These are phyloP conservation scores for Scolanthus callimorphus DNA, from an alignment of 92 coral and sea anemone species.

Conservation along the genomic window DNA sequence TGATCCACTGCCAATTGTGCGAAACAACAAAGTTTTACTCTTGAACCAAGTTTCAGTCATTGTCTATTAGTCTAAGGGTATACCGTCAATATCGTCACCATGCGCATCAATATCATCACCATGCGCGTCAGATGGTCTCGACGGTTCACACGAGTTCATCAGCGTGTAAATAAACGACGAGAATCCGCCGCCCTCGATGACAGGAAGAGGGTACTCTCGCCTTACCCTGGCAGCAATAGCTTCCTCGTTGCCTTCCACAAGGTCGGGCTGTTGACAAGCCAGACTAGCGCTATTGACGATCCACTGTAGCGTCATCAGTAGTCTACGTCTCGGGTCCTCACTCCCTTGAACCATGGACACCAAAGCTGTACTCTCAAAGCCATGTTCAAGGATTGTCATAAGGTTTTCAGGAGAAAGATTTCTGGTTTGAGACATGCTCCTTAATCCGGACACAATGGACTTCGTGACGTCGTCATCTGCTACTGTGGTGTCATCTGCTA, in stretches of 20 bases:
- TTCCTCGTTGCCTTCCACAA: background rate
- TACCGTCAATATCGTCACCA: too few relatives aligned
- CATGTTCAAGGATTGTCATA: background rate
- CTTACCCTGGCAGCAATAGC: background rate
- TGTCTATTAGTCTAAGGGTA: too few relatives aligned
- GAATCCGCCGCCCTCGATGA: too few relatives aligned
- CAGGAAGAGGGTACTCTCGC: too few relatives aligned
- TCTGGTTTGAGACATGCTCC: background rate
- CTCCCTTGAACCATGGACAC: background rate
- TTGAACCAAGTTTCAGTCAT: too few relatives aligned
- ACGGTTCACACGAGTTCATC: too few relatives aligned
- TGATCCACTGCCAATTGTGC: too few relatives aligned
- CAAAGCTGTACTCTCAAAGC: background rate
- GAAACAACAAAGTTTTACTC: too few relatives aligned
- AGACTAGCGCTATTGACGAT: background rate
- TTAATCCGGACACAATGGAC: background rate
- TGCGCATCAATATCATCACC: too few relatives aligned
- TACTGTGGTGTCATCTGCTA: background rate
- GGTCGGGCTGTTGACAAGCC: slow-evolving; percentile 1
- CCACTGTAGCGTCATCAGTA: background rate
- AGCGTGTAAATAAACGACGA: too few relatives aligned
- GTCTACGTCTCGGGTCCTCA: background rate
- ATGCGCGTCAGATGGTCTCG: too few relatives aligned
- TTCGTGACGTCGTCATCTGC: background rate
- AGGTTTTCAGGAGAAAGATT: background rate